Evolutionary conservation across 2,888 invertebrate species (phyloP).

Genomic region (Calameuta idolon): DNA sequence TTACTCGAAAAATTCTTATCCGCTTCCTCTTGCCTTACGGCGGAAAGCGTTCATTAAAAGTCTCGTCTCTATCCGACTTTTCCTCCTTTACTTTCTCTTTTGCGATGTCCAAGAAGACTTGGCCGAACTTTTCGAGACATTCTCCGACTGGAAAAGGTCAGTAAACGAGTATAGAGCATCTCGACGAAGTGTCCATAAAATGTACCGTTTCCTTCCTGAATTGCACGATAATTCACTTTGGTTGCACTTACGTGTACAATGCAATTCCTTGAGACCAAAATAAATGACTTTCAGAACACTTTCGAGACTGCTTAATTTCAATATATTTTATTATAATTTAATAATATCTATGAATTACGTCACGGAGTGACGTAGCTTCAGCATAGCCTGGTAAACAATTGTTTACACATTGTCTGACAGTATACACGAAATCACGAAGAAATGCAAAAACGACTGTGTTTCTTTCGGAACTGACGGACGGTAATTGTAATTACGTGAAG

Average conservation of each 20-base stretch:
- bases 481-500: background rate
- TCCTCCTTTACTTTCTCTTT: background rate
- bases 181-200: background rate
- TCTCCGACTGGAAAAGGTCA: background rate
- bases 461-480: background rate
- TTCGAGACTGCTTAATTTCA: background rate
- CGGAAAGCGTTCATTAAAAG: background rate
- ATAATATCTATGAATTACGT: background rate
- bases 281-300: background rate
- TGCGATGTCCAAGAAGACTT: background rate
- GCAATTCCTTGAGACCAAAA: background rate
- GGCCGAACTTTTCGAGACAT: slow-evolving; percentile 1
- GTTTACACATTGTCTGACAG: background rate
- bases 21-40: slow-evolving; percentile 8
- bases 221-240: background rate
- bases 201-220: background rate
- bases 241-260: background rate
- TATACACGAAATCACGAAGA: background rate
- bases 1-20: slow-evolving; percentile 38
- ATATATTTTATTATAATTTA: background rate
- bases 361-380: background rate
- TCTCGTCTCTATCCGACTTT: background rate
- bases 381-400: background rate
- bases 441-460: background rate
- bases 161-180: background rate